Base-by-base conservation (phyloP, 1,140 invertebrate genomes). In the Dendroctonus ponderosae region DNA sequence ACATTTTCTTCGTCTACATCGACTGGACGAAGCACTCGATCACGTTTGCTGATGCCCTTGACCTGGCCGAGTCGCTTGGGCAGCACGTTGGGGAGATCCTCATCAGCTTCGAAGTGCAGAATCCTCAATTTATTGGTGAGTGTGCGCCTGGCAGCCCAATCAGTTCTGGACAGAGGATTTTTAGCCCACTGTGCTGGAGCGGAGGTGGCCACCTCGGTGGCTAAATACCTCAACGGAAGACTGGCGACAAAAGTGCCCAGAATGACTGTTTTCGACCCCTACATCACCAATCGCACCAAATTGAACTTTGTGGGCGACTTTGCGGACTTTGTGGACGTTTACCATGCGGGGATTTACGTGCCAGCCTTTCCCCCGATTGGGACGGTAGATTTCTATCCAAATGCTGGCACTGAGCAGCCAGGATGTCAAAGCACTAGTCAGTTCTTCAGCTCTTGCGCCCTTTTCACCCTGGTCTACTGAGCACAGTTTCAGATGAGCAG, bases 111-210 rank as follows among this genome's bases (percentile, higher is more conserved):
- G 46, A 14, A 8, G 5, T 48, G 5, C 46, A 14, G n/a, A 48
- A n/a, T 8, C 5, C n/a, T 8, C 46, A 48, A 7, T 48, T 48
- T 8, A 48, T 48, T 48, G 46, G 46, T 48, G 15, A 48, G 46
- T 12, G 5, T 0, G 15, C 15, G n/a, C 15, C 5, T 48, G n/a
- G n/a, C 15, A 12, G 2, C 5, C 15, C 15, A 12, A 1, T 26
- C 26, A 26, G 26, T 26, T 2, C 26, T 26, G 26, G 26, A 26
- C 1, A 26, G 26, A 2, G 26, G 26, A 3, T 48, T 48, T n/a
- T 48, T 8, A 48, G 46, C 11, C 9, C 46, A 48, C 46, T 48
- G 46, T 48, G 46, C 46, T 48, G 46, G 46, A 48, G 46, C 46
- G 4, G 46, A 48, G 15, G 15, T 48, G 15, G 46, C 46, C 15